A percentile compares a stretch with the other conserved stretches of the same genome.
phyloP scores from a whole-genome alignment of 2,797 vertebrate genomes.

The Vultur gryphus region DNA sequence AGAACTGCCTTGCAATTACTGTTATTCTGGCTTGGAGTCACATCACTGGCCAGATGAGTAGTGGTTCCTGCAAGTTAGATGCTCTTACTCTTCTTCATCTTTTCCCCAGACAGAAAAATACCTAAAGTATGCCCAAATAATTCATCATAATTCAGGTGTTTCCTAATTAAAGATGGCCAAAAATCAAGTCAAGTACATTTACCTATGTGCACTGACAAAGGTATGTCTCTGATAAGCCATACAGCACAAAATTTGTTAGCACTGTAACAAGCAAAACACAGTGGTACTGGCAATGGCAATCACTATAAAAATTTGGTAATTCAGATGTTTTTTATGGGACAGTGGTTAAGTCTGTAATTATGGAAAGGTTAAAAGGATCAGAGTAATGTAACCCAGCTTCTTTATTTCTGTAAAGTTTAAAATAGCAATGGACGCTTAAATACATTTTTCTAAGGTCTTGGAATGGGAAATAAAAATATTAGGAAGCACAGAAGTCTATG shows the following conservation, averaged over 20 bases:
- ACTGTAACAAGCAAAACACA: not conserved
- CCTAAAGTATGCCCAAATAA: not conserved
- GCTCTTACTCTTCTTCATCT: not conserved
- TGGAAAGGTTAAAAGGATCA: not conserved
- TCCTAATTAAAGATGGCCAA: not conserved
- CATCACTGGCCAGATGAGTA: not conserved
- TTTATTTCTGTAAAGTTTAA: not conserved
- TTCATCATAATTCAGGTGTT: not conserved
- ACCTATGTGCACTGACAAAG: not conserved
- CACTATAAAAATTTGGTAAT: not conserved
- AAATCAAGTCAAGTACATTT: not conserved
- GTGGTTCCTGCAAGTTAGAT: not conserved
- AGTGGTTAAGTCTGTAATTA: not conserved
- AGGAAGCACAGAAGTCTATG: not conserved
- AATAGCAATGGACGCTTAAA: not conserved
- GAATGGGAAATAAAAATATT: not conserved
- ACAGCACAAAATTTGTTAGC: not conserved
- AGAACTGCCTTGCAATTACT: not conserved
- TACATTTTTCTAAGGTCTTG: not conserved
- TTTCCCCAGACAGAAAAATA: not conserved
- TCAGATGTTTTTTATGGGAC: not conserved
- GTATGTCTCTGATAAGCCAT: not conserved
- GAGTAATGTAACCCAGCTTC: not conserved
- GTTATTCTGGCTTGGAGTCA: not conserved
- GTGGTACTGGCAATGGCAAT: not conserved